Conservation (phyloP, 2,113 vertebrate genomes). For the Lophochroa leadbeateri region DNA sequence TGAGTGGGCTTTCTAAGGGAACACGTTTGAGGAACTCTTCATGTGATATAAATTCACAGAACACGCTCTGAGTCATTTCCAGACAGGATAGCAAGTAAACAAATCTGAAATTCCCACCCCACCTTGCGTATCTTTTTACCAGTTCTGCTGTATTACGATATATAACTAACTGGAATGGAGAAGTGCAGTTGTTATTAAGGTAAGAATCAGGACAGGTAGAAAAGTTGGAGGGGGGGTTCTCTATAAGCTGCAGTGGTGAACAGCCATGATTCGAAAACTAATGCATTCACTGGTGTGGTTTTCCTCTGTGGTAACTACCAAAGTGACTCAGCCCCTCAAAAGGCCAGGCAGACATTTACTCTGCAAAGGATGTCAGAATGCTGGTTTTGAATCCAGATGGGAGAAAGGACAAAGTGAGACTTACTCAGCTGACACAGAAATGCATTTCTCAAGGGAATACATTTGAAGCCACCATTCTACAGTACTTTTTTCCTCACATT, state of each 20-base stretch:
- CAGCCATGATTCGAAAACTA: background rate
- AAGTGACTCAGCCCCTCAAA: background rate
- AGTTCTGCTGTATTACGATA: background rate
- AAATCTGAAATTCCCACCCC: background rate
- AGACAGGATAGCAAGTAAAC: background rate
- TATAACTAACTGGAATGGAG: background rate
- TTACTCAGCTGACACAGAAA: background rate
- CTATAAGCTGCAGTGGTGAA: background rate
- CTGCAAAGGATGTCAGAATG: background rate
- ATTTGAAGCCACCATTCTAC: background rate
- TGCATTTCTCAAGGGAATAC: background rate
- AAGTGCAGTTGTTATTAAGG: background rate
- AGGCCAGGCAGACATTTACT: background rate
- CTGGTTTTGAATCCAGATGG: background rate
- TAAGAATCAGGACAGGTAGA: background rate
- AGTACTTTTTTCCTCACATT: background rate
- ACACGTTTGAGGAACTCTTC: background rate
- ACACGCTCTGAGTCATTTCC: background rate
- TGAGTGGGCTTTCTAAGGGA: background rate
- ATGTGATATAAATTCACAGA: background rate
- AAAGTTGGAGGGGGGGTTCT: background rate
- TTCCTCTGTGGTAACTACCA: background rate
- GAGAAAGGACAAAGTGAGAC: background rate
- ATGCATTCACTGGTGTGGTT: background rate
- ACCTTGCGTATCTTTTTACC: background rate